Evolutionary conservation across 2,113 vertebrate species (phyloP).

Genomic region (Ophthalmolycus amberensis): DNA sequence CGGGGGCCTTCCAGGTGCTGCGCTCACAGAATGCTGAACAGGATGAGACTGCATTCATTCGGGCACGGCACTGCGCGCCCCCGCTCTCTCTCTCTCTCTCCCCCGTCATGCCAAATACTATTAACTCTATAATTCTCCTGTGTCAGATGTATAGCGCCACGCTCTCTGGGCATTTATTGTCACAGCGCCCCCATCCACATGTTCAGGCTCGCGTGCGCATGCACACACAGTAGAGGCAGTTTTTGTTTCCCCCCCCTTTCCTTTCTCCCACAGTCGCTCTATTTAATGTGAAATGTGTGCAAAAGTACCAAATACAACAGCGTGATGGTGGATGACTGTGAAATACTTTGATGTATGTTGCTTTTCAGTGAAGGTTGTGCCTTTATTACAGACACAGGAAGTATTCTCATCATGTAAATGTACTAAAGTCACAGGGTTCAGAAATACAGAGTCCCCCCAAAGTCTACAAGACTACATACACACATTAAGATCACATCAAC

Average conservation of each 20-base stretch:
- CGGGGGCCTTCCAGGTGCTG: constrained; percentile 69
- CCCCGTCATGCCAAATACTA: constrained; percentile 73
- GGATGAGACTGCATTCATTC: constrained; percentile 76
- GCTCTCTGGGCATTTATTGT: constrained; percentile 72
- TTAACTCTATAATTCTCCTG: constrained; percentile 79
- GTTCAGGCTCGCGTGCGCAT: constrained; percentile 35
- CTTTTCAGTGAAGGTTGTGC: no score
- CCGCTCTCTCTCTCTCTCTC: constrained; percentile 23
- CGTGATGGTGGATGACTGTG: not conserved
- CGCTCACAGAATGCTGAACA: constrained; percentile 76
- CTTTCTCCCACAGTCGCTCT: not conserved
- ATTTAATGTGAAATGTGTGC: not conserved
- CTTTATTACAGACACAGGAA: no score
- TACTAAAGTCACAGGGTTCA: no score
- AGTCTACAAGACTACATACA: not conserved
- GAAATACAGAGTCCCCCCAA: no score
- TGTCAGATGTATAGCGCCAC: constrained; percentile 77
- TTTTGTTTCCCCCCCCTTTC: no score
- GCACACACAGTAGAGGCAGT: constrained; percentile 1
- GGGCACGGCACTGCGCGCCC: constrained; percentile 70
- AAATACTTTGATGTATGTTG: no score
- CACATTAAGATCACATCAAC: not conserved
- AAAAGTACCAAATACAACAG: constrained; percentile 10
- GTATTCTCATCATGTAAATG: not conserved
- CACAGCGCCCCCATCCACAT: constrained; percentile 81